These are phyloP conservation scores for Clarias fuscus DNA, from an alignment of 2,797 vertebrate species.

Conservation along the genomic window DNA sequence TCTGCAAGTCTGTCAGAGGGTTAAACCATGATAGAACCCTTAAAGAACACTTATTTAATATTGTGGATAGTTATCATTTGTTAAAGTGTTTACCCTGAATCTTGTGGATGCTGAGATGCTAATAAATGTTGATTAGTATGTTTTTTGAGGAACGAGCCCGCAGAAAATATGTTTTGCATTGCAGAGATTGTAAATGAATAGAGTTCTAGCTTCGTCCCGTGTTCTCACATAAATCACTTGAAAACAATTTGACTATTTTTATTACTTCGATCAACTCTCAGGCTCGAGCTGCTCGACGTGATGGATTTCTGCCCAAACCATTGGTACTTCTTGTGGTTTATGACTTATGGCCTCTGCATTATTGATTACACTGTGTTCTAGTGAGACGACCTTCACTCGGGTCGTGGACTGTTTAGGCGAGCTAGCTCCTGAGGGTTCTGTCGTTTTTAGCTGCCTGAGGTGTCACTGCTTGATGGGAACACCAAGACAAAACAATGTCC, in stretches of 20 bases:
- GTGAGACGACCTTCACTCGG: constrained; percentile 41
- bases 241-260: constrained; percentile 45
- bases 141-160: no score
- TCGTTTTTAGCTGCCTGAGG: constrained; percentile 14
- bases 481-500: constrained; percentile 21
- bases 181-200: not conserved
- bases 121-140: not conserved
- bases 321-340: constrained; percentile 33
- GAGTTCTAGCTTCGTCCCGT: not conserved
- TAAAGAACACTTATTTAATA: not conserved
- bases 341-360: constrained; percentile 47
- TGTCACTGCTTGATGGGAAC: constrained; percentile 23
- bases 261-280: constrained; percentile 30
- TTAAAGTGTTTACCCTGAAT: no score
- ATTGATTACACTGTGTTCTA: constrained; percentile 48
- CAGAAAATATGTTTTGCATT: not conserved
- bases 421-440: constrained; percentile 4
- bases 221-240: constrained; percentile 44
- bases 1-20: no score
- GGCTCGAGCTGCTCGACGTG: constrained; percentile 35
- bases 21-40: not conserved
- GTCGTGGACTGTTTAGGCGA: constrained; percentile 47
- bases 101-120: not conserved
- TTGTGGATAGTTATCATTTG: not conserved
- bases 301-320: constrained; percentile 45